Conservation (phyloP, 2,113 vertebrate species). For the Oriolus oriolus region DNA sequence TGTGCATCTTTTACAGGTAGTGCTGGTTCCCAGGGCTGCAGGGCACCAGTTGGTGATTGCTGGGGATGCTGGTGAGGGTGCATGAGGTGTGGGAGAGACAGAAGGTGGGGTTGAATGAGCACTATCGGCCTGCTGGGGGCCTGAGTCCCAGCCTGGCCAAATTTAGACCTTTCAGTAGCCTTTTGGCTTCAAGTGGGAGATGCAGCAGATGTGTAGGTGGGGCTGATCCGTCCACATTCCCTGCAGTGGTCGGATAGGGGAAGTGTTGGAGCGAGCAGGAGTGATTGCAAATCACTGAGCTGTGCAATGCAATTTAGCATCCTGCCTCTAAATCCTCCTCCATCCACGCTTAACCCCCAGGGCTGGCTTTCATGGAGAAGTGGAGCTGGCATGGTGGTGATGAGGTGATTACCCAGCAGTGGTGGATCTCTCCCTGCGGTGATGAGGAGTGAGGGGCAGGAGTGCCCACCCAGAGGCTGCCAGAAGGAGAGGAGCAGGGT, state of each 20-base stretch:
- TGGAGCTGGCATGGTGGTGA: background rate
- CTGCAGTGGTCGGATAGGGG: fast-evolving
- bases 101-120: background rate
- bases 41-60: background rate
- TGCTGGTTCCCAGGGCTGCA: background rate
- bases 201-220: background rate
- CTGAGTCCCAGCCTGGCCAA: background rate
- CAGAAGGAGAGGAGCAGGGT: background rate
- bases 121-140: fast-evolving
- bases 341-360: conserved; percentile 4
- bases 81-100: background rate
- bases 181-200: background rate
- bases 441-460: background rate
- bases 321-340: conserved; percentile 27
- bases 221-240: background rate
- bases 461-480: background rate
- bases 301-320: background rate
- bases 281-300: background rate
- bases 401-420: background rate
- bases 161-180: background rate
- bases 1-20: background rate
- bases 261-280: background rate
- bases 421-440: background rate
- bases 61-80: background rate
- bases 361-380: background rate